These are phyloP conservation scores for Urocyon cinereoargenteus DNA, from an alignment of 2,797 vertebrate species.

Conservation along the genomic window DNA sequence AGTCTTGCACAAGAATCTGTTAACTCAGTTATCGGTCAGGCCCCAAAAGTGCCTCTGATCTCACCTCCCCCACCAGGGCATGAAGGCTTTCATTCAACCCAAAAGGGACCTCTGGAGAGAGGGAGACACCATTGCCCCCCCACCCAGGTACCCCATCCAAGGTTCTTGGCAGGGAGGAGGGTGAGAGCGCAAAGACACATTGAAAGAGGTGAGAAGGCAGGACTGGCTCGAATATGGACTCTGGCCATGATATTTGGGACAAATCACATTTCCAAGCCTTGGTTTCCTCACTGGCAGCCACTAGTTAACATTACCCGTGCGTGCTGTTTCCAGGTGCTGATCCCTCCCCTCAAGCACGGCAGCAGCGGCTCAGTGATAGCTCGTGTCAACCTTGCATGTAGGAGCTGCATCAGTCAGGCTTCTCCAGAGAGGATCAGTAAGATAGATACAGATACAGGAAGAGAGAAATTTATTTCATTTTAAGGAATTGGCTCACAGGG, in stretches of 20 bases:
- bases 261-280: background rate
- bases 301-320: background rate
- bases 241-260: background rate
- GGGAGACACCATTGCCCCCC: background rate
- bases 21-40: background rate
- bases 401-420: no score
- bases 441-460: background rate
- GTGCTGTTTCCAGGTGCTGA: background rate
- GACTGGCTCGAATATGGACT: background rate
- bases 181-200: background rate
- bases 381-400: accelerated
- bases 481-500: background rate
- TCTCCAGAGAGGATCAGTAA: background rate
- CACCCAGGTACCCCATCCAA: background rate
- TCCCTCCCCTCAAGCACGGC: background rate
- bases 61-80: background rate
- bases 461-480: background rate
- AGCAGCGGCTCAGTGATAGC: background rate
- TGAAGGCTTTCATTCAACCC: background rate
- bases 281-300: background rate
- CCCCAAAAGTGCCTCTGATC: background rate
- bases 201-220: background rate
- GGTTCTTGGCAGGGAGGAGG: background rate
- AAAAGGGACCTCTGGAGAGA: background rate
- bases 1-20: constrained; percentile 59